Base-by-base conservation (phyloP, 2,797 vertebrate species). In the Chrosomus eos region DNA sequence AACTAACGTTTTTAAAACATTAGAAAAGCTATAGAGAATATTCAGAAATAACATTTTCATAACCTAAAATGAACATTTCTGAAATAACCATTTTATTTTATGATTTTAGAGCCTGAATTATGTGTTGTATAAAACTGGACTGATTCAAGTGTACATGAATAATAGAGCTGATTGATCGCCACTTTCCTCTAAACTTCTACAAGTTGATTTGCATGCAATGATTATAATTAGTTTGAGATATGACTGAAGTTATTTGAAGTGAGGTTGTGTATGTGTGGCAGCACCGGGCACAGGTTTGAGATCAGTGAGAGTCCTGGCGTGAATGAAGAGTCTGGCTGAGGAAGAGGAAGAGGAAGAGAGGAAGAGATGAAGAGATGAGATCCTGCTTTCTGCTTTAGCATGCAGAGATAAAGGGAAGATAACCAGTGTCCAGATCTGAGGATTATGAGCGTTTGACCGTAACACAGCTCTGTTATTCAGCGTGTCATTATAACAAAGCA, bases 351-450 rank as follows among this genome's bases (percentile, higher is more conserved):
- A 85, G 82, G n/a, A n/a, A n/a, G n/a, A n/a, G n/a, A n/a, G n/a
- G n/a, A n/a, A n/a, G n/a, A n/a, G n/a, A n/a, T n/a, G n/a, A n/a
- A n/a, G n/a, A n/a, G n/a, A n/a, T n/a, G n/a, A n/a, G n/a, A n/a
- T n/a, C n/a, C n/a, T n/a, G n/a, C n/a, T n/a, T n/a, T n/a, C n/a
- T n/a, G n/a, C n/a, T n/a, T n/a, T n/a, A n/a, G n/a, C n/a, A n/a
- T n/a, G n/a, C n/a, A n/a, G n/a, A n/a, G 31, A 33, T 33, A 81
- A 58, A 82, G 77, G 81, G 81, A 87, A 62, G 18, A 73, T 82
- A 84, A 88, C 84, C 76, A 73, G 10, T 1, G 81, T 86, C 90
- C 90, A 92, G 89, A 90, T 91, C 90, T 89, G 66, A 85, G 89
- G 90, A 91, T 89, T 92, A 90, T 81, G 81, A 71, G 70, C 23